A percentile compares a stretch with the other conserved stretches of the same genome.
phyloP scores from a whole-genome alignment of 2,113 vertebrate species.

The Phoenicopterus ruber region DNA sequence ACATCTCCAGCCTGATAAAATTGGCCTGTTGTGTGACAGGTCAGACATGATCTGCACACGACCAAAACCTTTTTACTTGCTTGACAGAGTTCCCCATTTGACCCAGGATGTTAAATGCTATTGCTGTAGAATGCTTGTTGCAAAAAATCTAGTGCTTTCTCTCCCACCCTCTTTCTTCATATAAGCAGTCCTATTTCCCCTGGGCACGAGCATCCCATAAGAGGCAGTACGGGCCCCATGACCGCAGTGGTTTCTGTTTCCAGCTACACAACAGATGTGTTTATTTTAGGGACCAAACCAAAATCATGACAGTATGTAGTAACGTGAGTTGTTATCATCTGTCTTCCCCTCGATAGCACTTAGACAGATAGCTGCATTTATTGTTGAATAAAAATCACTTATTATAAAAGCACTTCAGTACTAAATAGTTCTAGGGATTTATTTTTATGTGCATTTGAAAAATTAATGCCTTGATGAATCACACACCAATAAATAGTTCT shows the following conservation, averaged over 20 bases:
- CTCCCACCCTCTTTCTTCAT: neutral
- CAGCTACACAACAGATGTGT: neutral
- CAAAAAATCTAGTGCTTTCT: neutral
- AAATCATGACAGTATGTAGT: neutral
- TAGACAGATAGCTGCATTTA: neutral
- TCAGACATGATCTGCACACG: fast-evolving
- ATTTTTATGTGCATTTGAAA: conserved; percentile 13
- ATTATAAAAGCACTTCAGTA: neutral
- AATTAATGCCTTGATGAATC: conserved; percentile 13
- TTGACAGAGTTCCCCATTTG: neutral
- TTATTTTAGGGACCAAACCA: neutral
- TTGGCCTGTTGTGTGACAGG: neutral
- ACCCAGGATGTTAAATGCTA: neutral
- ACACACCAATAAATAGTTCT: neutral
- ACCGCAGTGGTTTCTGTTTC: neutral
- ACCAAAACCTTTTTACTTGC: neutral
- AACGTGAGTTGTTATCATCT: neutral
- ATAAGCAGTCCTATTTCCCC: neutral
- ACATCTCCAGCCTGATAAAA: neutral
- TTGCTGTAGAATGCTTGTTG: neutral
- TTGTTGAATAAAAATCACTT: neutral
- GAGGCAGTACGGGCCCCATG: neutral
- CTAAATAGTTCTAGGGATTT: neutral
- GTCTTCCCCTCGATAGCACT: neutral
- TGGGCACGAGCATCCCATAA: neutral